phyloP scores from a whole-genome alignment of 2,113 vertebrate genomes.

The Lasiurus borealis region DNA sequence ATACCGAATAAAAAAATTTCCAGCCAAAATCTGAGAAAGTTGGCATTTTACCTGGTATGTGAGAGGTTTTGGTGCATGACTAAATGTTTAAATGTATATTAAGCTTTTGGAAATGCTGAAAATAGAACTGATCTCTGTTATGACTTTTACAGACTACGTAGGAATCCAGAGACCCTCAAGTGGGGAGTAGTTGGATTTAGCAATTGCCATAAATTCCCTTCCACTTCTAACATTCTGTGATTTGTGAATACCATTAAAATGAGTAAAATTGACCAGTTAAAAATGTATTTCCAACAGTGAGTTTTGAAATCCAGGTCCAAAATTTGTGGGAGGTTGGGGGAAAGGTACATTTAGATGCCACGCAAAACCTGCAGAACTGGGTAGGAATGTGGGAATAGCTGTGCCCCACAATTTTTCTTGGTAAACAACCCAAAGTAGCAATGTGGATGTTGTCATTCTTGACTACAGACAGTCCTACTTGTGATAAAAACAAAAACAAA shows the following conservation, averaged over 20 bases:
- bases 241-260: constrained; percentile 62
- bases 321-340: background rate
- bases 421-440: background rate
- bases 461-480: constrained; percentile 20
- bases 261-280: constrained; percentile 32
- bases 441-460: background rate
- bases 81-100: constrained; percentile 59
- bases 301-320: constrained; percentile 45
- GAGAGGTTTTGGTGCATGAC: constrained; percentile 33
- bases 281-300: constrained; percentile 6
- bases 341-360: background rate
- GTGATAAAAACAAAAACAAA: background rate
- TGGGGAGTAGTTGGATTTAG: constrained; percentile 65
- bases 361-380: background rate
- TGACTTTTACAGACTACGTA: constrained; percentile 72
- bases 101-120: constrained; percentile 65
- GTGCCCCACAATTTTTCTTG: background rate
- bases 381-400: background rate
- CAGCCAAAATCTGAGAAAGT: background rate
- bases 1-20: constrained; percentile 24
- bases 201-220: constrained; percentile 53
- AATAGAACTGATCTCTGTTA: constrained; percentile 60
- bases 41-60: constrained; percentile 27
- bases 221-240: constrained; percentile 52
- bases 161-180: constrained; percentile 62